Evolutionary conservation across 2,113 vertebrate species (phyloP), one percentile per base, ranked within the genome.

Genomic region (Panthera uncia): DNA sequence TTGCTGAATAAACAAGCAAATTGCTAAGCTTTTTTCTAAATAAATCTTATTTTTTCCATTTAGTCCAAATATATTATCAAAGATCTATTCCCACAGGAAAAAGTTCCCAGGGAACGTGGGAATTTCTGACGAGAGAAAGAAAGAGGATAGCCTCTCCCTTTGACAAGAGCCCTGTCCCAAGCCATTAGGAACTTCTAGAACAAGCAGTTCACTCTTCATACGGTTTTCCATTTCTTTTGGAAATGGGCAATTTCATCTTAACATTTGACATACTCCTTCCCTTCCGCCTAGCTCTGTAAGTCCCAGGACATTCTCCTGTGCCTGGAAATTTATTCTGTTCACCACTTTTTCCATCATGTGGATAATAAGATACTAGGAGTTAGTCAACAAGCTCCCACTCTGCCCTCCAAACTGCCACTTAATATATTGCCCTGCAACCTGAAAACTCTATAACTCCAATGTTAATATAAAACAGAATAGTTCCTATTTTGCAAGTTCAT

Each of bases 1-100:
- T 94, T 82, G 86, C 21, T 90, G n/a, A 89, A 89, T 41, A 84
- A 27, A 91, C 18, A 96, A 95, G 29, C 7, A 97, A 89, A 71
- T 69, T 84, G 13, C 16, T 80, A 74, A 89, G 27, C 15, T 48
- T 95, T 82, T 81, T 97, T 36, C 73, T 69, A 96, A 82, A 29
- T 71, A 97, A 94, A 71, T 88, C 5, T n/a, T 78, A 63, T 76
- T 90, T 95, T 84, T 84, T 80, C 68, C 80, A 86, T 89, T 93
- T 95, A 81, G 5, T 89, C 71, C 48, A 97, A 96, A 74, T 73
- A 23, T 48, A 52, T 61, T 89, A 29, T 85, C 69, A 95, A 94
- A 74, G 19, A 69, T 81, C 13, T n/a, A 68, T 88, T 97, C 14
- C 45, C 74, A 91, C 0, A 66, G 55, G 5, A 38, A 50, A 81